These are phyloP conservation scores for Notechis scutatus DNA, from an alignment of 2,113 vertebrate species.

Conservation along the genomic window DNA sequence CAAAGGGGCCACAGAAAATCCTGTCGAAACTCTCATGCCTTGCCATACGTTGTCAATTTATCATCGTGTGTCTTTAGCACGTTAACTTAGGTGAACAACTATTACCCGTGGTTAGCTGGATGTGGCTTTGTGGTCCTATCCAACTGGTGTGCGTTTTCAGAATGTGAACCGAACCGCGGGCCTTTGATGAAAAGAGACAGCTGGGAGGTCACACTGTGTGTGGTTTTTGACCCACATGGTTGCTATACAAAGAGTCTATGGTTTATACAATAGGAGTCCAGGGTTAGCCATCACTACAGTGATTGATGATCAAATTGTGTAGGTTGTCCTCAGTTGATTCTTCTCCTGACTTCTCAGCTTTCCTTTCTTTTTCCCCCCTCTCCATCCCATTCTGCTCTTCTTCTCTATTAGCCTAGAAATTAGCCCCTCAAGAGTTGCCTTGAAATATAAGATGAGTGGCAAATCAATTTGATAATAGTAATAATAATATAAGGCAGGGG, in stretches of 20 bases:
- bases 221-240: neutral
- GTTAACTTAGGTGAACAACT: neutral
- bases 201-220: neutral
- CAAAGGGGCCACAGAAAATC: fast-evolving
- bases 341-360: neutral
- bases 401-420: neutral
- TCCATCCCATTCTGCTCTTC: neutral
- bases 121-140: neutral
- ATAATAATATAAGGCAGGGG: too few relatives aligned
- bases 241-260: neutral
- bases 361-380: neutral
- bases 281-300: neutral
- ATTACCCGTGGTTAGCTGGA: neutral
- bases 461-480: too few relatives aligned
- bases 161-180: neutral
- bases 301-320: neutral
- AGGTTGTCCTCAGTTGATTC: neutral
- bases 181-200: neutral
- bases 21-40: neutral
- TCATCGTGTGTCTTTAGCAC: fast-evolving
- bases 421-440: too few relatives aligned
- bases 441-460: too few relatives aligned
- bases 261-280: neutral
- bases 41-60: fast-evolving
- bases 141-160: fast-evolving